Evolutionary conservation across 1,140 invertebrate species (phyloP).

Genomic region (Zaprionus taronus): DNA sequence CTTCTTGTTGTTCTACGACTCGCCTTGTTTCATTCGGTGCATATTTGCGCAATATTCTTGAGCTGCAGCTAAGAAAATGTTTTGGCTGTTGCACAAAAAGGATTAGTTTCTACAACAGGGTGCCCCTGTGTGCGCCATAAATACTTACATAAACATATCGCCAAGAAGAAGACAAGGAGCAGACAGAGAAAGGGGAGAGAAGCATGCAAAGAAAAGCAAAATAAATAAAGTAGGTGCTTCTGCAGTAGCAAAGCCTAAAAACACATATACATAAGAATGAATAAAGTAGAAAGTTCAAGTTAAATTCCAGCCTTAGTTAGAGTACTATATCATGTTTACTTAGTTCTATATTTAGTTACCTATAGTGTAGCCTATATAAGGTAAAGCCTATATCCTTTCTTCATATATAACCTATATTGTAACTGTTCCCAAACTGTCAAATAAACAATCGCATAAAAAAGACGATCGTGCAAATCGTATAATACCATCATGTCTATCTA

Average conservation of each 20-base stretch:
- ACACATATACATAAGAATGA: not conserved
- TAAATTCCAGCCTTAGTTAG: not conserved
- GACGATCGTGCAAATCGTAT: constrained; percentile 5
- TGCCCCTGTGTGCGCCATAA: constrained; percentile 12
- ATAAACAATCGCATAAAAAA: constrained; percentile 1
- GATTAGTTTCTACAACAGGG: constrained; percentile 41
- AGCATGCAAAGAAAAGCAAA: not conserved
- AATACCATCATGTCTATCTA: constrained; percentile 25
- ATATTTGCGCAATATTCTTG: constrained; percentile 73
- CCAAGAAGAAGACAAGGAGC: constrained; percentile 8
- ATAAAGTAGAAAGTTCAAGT: not conserved
- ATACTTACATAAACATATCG: constrained; percentile 52
- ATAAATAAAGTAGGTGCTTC: not conserved
- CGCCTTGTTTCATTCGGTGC: not conserved
- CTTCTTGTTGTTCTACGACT: not conserved
- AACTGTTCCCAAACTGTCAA: not conserved
- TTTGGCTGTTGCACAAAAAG: constrained; percentile 66
- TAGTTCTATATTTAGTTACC: not conserved
- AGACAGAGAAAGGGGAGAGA: not conserved
- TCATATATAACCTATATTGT: not conserved
- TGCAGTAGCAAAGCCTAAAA: constrained; percentile 4
- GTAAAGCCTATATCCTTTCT: not conserved
- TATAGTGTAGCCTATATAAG: not conserved
- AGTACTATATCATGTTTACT: not conserved
- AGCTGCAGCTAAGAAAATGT: constrained; percentile 79